Conservation (phyloP, 1,140 invertebrate genomes). For the Drosophila cardini region DNA sequence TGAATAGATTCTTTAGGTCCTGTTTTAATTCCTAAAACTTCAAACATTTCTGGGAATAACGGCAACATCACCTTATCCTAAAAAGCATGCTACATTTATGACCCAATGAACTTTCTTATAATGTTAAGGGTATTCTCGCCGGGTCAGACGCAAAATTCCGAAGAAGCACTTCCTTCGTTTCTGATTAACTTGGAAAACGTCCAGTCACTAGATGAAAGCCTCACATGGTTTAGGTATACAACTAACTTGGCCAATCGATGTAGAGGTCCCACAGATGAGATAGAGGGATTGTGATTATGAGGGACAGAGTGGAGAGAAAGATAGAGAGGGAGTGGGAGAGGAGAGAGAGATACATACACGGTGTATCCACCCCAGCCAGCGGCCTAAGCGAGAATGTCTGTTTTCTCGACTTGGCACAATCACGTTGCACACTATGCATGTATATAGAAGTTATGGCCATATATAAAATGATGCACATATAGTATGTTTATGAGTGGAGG, state of each 20-base stretch:
- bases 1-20: too few relatives aligned
- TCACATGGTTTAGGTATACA: constrained; percentile 49
- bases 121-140: constrained; percentile 5
- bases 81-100: too few relatives aligned
- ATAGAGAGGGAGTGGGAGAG: too few relatives aligned
- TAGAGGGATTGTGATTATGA: too few relatives aligned
- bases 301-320: too few relatives aligned
- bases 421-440: constrained; percentile 74
- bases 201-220: constrained; percentile 65
- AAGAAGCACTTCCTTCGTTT: constrained; percentile 35
- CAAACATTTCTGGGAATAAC: too few relatives aligned
- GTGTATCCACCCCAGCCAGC: neutral
- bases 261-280: constrained; percentile 23
- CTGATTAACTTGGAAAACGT: constrained; percentile 74
- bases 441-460: constrained; percentile 60
- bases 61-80: too few relatives aligned
- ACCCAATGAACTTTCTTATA: too few relatives aligned
- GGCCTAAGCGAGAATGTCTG: constrained; percentile 11
- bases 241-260: constrained; percentile 23
- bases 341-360: too few relatives aligned
- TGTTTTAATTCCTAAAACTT: too few relatives aligned
- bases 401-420: constrained; percentile 69
- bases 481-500: neutral
- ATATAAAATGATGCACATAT: constrained; percentile 28
- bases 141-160: constrained; percentile 1